Conservation (phyloP, 2,797 vertebrate genomes). For the Gambusia yucatana region DNA sequence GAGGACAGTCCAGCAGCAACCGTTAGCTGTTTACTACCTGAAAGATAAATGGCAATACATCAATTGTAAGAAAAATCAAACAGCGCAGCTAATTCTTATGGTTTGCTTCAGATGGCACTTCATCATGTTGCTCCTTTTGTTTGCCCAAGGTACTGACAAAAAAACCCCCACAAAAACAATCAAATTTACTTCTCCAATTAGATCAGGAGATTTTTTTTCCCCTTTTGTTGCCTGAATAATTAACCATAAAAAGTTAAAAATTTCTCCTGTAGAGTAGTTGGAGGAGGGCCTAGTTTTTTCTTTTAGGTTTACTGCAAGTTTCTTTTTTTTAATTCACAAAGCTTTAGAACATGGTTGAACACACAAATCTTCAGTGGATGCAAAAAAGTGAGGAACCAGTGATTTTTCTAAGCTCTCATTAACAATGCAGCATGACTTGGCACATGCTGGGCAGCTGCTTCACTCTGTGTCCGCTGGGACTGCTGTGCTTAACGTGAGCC, state of each 20-base stretch:
- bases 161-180: neutral
- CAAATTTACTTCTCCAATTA: neutral
- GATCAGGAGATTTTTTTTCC: neutral
- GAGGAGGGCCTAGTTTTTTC: neutral
- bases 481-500: constrained; percentile 44
- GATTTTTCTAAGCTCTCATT: constrained; percentile 50
- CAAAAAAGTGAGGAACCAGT: constrained; percentile 18
- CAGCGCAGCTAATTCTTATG: constrained; percentile 36
- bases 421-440: constrained; percentile 59
- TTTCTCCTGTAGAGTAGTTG: neutral
- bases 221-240: constrained; percentile 26
- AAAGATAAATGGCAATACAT: constrained; percentile 43
- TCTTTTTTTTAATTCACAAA: constrained; percentile 12
- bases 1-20: constrained; percentile 35
- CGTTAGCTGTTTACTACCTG: constrained; percentile 40
- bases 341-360: constrained; percentile 11
- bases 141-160: constrained; percentile 31
- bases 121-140: constrained; percentile 24
- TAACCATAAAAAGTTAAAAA: neutral
- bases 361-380: constrained; percentile 23
- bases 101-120: constrained; percentile 43
- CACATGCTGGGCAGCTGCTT: constrained; percentile 43
- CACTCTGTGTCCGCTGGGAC: constrained; percentile 36
- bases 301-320: neutral
- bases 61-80: constrained; percentile 27